phyloP scores from a whole-genome alignment of 2,888 invertebrate genomes.

The Drosophila subquinaria region DNA sequence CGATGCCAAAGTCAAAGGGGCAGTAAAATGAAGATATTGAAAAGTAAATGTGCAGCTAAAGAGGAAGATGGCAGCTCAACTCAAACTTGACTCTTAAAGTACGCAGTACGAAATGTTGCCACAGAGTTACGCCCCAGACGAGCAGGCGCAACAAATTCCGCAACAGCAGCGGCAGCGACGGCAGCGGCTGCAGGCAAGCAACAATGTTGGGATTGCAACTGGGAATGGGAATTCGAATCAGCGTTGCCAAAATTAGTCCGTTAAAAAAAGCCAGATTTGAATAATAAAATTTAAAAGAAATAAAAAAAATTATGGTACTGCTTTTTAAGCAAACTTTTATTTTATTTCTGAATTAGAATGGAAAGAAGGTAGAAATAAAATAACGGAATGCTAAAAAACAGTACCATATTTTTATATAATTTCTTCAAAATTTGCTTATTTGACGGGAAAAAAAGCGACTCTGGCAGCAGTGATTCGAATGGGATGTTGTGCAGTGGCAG shows the following conservation, averaged over 20 bases:
- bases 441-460: too few relatives aligned
- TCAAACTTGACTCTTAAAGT: constrained; percentile 9
- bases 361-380: too few relatives aligned
- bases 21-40: constrained; percentile 44
- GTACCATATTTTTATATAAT: too few relatives aligned
- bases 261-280: too few relatives aligned
- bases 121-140: constrained; percentile 71
- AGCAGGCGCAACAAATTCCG: constrained; percentile 46
- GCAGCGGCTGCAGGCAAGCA: constrained; percentile 38
- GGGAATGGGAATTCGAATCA: constrained; percentile 19
- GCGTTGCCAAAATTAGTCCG: too few relatives aligned
- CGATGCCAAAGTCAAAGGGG: constrained; percentile 14
- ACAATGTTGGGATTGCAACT: constrained; percentile 50
- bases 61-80: constrained; percentile 31
- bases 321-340: too few relatives aligned
- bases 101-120: constrained; percentile 31
- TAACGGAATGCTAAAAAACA: too few relatives aligned
- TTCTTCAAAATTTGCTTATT: too few relatives aligned
- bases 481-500: constrained; percentile 28
- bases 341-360: too few relatives aligned
- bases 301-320: too few relatives aligned
- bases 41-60: constrained; percentile 40
- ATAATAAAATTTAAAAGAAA: too few relatives aligned
- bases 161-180: constrained; percentile 22
- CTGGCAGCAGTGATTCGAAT: too few relatives aligned